These are phyloP conservation scores for Parascotia fuliginaria DNA, from an alignment of 2,888 invertebrate species.

Conservation along the genomic window DNA sequence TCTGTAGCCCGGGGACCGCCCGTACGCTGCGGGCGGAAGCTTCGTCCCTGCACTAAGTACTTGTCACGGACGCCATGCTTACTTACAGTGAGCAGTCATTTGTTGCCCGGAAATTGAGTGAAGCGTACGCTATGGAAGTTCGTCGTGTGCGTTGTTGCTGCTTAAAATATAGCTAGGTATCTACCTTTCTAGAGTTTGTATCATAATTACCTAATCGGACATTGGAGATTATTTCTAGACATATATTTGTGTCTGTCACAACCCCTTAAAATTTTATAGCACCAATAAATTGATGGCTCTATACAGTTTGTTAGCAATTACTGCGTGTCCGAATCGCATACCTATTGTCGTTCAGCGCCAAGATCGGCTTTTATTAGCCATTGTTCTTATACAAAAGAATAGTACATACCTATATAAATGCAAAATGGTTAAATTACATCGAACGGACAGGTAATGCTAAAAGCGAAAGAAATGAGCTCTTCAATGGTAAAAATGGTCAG, in stretches of 20 bases:
- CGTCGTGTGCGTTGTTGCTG: too few species aligned
- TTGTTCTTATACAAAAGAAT: slow-evolving; percentile 62
- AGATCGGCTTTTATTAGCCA: slow-evolving; percentile 54
- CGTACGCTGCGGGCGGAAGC: too few species aligned
- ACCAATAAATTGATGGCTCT: slow-evolving; percentile 16
- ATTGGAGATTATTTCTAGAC: background rate
- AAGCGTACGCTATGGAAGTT: too few species aligned
- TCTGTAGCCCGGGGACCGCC: too few species aligned
- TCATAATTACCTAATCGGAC: too few species aligned
- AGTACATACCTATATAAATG: slow-evolving; percentile 54
- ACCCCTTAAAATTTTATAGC: background rate
- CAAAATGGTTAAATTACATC: slow-evolving; percentile 55
- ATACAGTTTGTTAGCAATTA: slow-evolving; percentile 24
- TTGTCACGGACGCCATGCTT: too few species aligned
- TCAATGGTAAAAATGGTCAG: background rate
- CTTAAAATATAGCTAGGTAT: too few species aligned
- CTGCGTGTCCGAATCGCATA: slow-evolving; percentile 46
- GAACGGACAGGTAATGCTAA: slow-evolving; percentile 31
- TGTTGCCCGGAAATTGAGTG: too few species aligned
- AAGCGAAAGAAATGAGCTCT: slow-evolving; percentile 6
- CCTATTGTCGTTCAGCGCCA: slow-evolving; percentile 49
- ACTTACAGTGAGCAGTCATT: too few species aligned
- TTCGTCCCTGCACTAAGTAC: too few species aligned
- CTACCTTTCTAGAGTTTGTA: too few species aligned
- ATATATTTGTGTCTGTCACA: background rate